Base-by-base conservation (phyloP, 2,113 vertebrate genomes). In the Stegastes partitus region DNA sequence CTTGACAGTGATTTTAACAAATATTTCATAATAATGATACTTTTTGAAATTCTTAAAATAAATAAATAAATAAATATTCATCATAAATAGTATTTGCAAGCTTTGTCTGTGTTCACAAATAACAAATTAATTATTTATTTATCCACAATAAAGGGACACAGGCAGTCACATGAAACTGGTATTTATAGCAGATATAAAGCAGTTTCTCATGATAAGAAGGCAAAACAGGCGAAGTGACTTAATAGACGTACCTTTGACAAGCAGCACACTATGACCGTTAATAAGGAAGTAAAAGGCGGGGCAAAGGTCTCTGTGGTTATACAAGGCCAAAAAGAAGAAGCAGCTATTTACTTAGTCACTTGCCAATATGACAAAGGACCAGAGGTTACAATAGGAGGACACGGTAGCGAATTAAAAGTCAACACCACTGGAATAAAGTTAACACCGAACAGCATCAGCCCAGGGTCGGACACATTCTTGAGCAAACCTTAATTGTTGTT, bases 271-370 rank as follows among this genome's bases (percentile, higher is more conserved):
- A 45, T 83, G 47, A 65, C 82, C 45, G 76, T 85, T 88, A 88
- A 88, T 66, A 88, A 91, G 92, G 93, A 94, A 93, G 89, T 93
- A 64, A 55, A 56, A 87, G 88, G 84, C 79, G 79, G 82, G 62
- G 54, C 88, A 88, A 92, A 93, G 90, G 89, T 93, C 78, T 74
- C 15, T 26, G 34, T 61, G 59, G 72, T 15, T 84, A 21, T 82
- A 21, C 50, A 87, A 62, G 80, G 64, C 42, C 71, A 74, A 80
- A 91, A 93, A 86, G 81, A 81, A 93, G 91, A 92, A 93, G 92
- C 75, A 82, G 68, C 7, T 65, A 70, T 84, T 68, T 79, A 82
- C 72, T 59, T 49, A 75, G 81, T 82, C 62, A 55, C 66, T 82
- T 53, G 57, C 26, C 45, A 75, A 23, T 64, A 81, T 82, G 59